Evolutionary conservation across 35 echinoderm and acorn worm genomes (phyloP).

Genomic region (Amphiura filiformis): DNA sequence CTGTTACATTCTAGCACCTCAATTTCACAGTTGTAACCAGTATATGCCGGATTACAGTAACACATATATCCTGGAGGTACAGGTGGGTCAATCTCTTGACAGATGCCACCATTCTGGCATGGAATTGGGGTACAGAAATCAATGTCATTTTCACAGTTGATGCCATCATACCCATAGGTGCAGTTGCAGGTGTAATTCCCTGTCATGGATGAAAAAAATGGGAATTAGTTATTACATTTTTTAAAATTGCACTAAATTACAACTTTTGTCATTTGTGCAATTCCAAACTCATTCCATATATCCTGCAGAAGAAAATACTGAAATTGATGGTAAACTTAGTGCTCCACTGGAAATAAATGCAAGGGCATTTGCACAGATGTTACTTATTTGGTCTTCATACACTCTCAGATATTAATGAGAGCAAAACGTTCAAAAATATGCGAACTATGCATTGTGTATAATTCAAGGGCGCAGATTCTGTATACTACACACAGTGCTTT

Average conservation of each 20-base stretch:
- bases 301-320: too few species aligned
- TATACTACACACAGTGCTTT: too few species aligned
- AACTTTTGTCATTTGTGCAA: too few species aligned
- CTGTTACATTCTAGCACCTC: slow-evolving; percentile 50
- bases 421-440: too few species aligned
- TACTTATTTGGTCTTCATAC: too few species aligned
- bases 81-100: slow-evolving; percentile 21
- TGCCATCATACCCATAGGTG: slow-evolving; percentile 27
- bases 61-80: slow-evolving; percentile 38
- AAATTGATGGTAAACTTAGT: too few species aligned
- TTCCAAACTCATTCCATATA: too few species aligned
- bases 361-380: too few species aligned
- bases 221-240: not conserved
- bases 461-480: too few species aligned
- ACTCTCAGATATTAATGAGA: too few species aligned
- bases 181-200: slow-evolving; percentile 52
- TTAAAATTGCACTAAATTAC: slow-evolving; percentile 10
- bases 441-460: too few species aligned
- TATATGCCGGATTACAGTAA: slow-evolving; percentile 41
- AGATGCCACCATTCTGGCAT: slow-evolving; percentile 27
- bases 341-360: too few species aligned
- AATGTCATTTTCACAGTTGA: slow-evolving; percentile 36
- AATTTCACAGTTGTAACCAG: slow-evolving; percentile 49
- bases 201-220: not conserved
- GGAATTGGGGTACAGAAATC: slow-evolving; percentile 10